Base-by-base conservation (phyloP, 2,797 vertebrate species). In the Rallus crepitans region DNA sequence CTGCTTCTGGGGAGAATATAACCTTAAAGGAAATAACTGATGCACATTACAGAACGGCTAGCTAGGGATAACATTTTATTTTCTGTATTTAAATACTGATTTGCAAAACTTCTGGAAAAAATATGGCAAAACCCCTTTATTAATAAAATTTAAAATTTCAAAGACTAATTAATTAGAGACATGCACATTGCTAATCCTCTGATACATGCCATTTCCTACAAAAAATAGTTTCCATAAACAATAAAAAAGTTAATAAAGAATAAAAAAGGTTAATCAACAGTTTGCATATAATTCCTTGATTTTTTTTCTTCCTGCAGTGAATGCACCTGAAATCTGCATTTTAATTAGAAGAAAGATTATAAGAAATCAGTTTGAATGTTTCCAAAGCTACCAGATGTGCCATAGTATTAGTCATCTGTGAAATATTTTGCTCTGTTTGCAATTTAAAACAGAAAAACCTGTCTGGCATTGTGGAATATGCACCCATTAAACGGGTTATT, bases 71-170 rank as follows among this genome's bases (percentile, higher is more conserved):
- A 10, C 11, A 15, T 71, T 81, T 93, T 92, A 31, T 88, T 85
- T 79, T 68, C 13, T 28, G 70, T 64, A 39, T 89, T 80, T 88
- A 83, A 93, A 72, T 73, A 57, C 8, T 8, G 57, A 80, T 88
- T 96, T 53, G 8, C 10, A 94, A 95, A 93, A 66, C 37, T 82
- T 89, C 85, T 76, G 76, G 72, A 53, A 94, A 81, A 96, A 90
- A 76, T 39, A 39, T 3, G 18, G 9, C 55, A 80, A 15, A 73
- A 61, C 56, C 9, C 39, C 15, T 31, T 87, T 79, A 90, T 86
- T 63, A 71, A 66, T 35, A 96, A 60, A 94, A 94, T 90, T 88
- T 39, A 48, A 97, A 96, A 80, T 88, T 91, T 75, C 42, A 42
- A 90, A 80, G 53, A 23, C 18, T 72, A 90, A 94, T 91, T 96